Percentiles rank a stretch among this genome's conserved stretches.
phyloP scores from a whole-genome alignment of 1,140 invertebrate genomes.

The Popillia japonica region DNA sequence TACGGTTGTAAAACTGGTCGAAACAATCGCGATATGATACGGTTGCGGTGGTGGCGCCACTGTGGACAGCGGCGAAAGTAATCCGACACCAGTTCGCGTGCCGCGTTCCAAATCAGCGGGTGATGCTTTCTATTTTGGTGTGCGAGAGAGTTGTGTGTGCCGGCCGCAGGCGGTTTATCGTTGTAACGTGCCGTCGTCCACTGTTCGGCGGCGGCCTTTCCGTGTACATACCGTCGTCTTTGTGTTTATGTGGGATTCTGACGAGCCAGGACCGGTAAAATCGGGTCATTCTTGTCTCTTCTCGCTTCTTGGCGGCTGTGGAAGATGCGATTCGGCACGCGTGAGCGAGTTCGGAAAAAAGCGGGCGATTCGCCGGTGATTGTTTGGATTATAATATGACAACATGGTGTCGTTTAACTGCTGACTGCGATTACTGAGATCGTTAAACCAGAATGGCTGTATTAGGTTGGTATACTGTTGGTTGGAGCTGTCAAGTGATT shows the following conservation, averaged over 20 bases:
- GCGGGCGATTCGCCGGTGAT: no score
- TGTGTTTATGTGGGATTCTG: background rate
- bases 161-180: constrained; percentile 2
- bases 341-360: no score
- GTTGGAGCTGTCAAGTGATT: no score
- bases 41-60: constrained; percentile 45
- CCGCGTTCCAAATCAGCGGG: constrained; percentile 45
- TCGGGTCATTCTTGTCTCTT: no score
- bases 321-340: no score
- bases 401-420: no score
- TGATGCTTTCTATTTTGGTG: constrained; percentile 40
- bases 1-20: constrained; percentile 34
- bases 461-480: no score
- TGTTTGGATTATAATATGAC: no score
- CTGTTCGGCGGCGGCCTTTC: background rate
- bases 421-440: no score
- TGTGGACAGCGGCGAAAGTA: constrained; percentile 47
- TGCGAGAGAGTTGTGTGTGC: background rate
- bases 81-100: constrained; percentile 48
- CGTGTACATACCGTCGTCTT: background rate
- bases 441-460: no score
- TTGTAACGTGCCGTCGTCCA: background rate
- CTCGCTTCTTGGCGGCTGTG: no score
- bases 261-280: no score
- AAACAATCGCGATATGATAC: constrained; percentile 47